phyloP scores from a whole-genome alignment of 2,888 invertebrate species.

The Orchestes rusci region DNA sequence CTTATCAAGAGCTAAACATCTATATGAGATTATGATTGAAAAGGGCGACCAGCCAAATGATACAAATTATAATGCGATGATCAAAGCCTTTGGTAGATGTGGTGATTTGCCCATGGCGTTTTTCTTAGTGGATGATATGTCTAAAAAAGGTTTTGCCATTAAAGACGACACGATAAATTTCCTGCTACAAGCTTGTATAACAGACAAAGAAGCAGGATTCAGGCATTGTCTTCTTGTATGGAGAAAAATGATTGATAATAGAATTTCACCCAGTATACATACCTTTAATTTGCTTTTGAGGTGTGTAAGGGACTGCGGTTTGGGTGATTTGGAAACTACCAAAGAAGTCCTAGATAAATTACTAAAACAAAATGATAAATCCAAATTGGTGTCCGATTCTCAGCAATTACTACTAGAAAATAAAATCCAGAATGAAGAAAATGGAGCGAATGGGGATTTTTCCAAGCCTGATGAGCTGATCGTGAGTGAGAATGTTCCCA shows the following conservation, averaged over 20 bases:
- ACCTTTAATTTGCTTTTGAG: constrained; percentile 77
- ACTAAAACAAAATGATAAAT: constrained; percentile 7
- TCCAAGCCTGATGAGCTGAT: no score
- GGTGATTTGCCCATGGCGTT: constrained; percentile 74
- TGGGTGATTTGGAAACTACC: constrained; percentile 59
- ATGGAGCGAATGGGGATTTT: no score
- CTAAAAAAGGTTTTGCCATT: constrained; percentile 52
- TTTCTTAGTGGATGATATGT: constrained; percentile 78
- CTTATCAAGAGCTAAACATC: constrained; percentile 56
- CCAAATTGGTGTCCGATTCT: no score
- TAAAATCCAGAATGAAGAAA: no score
- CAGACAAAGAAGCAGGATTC: constrained; percentile 72
- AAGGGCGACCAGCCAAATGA: constrained; percentile 63
- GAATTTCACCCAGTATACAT: constrained; percentile 60
- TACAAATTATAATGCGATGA: constrained; percentile 80
- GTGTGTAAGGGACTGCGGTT: constrained; percentile 71
- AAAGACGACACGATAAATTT: constrained; percentile 68
- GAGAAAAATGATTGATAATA: constrained; percentile 66
- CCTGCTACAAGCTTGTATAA: constrained; percentile 76
- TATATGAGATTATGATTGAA: constrained; percentile 62
- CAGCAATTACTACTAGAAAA: no score
- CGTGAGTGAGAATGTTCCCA: no score
- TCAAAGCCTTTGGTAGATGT: constrained; percentile 84
- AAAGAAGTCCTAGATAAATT: constrained; percentile 41
- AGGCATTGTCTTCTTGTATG: constrained; percentile 77